Conservation (phyloP, 1,140 invertebrate species). For the Periplaneta americana region DNA sequence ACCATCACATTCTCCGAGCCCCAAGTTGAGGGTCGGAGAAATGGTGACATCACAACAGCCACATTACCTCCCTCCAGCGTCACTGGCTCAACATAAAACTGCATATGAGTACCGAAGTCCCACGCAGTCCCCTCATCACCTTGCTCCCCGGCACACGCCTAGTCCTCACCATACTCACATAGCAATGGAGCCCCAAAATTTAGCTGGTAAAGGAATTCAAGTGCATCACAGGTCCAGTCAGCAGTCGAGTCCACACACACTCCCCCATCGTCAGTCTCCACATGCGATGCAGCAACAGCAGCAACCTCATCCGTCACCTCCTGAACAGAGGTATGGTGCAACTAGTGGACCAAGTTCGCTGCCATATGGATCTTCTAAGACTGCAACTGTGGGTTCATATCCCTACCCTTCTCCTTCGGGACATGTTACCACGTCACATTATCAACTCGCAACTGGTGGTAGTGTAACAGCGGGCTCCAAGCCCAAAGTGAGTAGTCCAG, state of each 20-base stretch:
- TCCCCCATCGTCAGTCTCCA: conserved; percentile 29
- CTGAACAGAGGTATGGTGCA: conserved; percentile 18
- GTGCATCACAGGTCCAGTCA: conserved; percentile 23
- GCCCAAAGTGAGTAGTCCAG: conserved; percentile 70
- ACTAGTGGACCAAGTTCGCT: conserved; percentile 7
- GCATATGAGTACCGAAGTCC: conserved; percentile 50
- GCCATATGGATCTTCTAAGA: conserved; percentile 21
- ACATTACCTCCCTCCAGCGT: conserved; percentile 52
- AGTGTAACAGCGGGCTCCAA: conserved; percentile 42
- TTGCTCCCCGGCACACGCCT: conserved; percentile 32
- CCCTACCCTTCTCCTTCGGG: conserved; percentile 23
- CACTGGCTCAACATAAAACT: conserved; percentile 1
- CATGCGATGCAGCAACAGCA: conserved; percentile 17
- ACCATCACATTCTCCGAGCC: conserved; percentile 51
- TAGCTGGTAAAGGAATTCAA: conserved; percentile 25
- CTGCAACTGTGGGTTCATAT: conserved; percentile 29
- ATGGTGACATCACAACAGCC: conserved; percentile 39
- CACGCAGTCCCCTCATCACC: conserved; percentile 47
- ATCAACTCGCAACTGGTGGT: conserved; percentile 32
- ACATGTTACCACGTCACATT: conserved; percentile 19
- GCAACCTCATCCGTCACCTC: conserved; percentile 23
- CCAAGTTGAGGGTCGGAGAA: conserved; percentile 47
- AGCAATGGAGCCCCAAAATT: conserved; percentile 19
- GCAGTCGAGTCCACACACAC: conserved; percentile 19
- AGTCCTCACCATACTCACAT: conserved; percentile 24